Evolutionary conservation across 1,140 invertebrate species (phyloP), one percentile per base, ranked within the genome.

Genomic region (Achatina immaculata): DNA sequence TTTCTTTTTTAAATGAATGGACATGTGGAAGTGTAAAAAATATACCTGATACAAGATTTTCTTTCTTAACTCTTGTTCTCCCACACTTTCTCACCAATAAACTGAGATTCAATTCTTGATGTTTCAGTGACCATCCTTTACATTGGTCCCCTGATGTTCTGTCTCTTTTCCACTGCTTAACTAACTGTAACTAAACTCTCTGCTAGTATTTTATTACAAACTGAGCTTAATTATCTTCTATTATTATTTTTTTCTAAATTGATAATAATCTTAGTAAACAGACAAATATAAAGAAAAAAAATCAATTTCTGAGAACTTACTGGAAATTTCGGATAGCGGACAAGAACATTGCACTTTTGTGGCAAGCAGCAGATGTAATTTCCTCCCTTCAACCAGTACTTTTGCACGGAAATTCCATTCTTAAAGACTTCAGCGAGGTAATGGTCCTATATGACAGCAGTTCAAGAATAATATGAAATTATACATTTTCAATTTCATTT

Each of bases 311-410:
- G n/a, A n/a, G 51, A 28, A 81, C 84, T 83, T 84, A 89, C 88
- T n/a, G 86, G 88, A 76, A 85, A 87, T 79, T 88, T 88, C 36
- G 87, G 88, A 73, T 85, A 86, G 28, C 81, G 83, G 21, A 89
- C 76, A 19, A 86, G 65, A 62, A 83, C 84, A 34, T 78, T 62
- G 45, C 43, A 80, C 72, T 81, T 36, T 58, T 74, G 40, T 40
- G 80, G 80, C 24, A 85, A n/a, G 45, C 78, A 71, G 45, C 84
- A 82, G 11, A 51, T 75, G 72, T 88, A 89, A 11, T 78, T 82
- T 48, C 83, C 87, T 58, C 76, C 75, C 24, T 83, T 85, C 55
- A 89, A 31, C 84, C 85, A 87, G 82, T 87, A 89, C 14, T 84
- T 83, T 9, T 85, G 81, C 6, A 87, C 69, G 28, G 83, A 71